Evolutionary conservation across 2,797 vertebrate species (phyloP).

Genomic region (Cryptoprocta ferox): DNA sequence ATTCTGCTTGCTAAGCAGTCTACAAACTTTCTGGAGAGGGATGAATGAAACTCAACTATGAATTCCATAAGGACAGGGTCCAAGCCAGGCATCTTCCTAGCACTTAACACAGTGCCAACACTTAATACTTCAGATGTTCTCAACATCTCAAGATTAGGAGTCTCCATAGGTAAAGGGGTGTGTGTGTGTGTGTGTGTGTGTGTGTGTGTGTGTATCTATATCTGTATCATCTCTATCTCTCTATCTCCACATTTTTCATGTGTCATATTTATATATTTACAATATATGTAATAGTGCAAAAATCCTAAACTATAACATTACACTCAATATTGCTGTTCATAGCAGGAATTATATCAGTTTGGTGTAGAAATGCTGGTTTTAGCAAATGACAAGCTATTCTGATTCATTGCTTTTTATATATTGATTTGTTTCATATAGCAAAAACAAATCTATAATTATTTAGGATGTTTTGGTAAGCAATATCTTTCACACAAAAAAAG

Average conservation of each 20-base stretch:
- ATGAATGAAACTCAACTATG: neutral
- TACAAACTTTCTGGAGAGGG: neutral
- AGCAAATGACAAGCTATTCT: neutral
- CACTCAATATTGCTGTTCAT: neutral
- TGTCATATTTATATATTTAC: neutral
- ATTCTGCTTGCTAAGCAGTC: neutral
- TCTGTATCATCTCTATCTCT: no score
- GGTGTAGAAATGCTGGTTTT: neutral
- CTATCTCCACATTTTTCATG: neutral
- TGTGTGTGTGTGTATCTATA: no score
- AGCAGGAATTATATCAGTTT: neutral
- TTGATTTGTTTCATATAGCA: neutral
- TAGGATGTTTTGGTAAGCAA: neutral
- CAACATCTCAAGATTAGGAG: neutral
- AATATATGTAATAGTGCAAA: neutral
- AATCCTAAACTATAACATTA: neutral
- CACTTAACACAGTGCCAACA: neutral
- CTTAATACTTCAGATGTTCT: neutral
- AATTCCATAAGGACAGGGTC: neutral
- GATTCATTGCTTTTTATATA: neutral
- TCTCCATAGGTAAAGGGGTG: neutral
- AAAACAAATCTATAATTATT: constrained; percentile 37
- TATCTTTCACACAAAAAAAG: neutral
- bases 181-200: no score
- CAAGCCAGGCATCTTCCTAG: neutral